Conservation (phyloP, 2,888 invertebrate genomes). For the Thysanoteuthis rhombus region DNA sequence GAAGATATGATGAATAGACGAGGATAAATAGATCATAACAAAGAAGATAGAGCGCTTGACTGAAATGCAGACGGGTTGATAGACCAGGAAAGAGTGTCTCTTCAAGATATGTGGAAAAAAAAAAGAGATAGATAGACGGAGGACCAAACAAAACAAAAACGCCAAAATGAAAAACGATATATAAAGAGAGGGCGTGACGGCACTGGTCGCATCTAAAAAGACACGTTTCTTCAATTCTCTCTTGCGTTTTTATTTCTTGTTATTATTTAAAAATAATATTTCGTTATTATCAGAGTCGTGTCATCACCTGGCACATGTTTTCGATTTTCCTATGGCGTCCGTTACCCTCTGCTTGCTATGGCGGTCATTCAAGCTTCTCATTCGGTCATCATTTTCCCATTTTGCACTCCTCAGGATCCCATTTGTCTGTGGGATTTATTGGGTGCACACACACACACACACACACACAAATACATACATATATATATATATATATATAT, state of each 20-base stretch:
- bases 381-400: background rate
- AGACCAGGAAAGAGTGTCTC: too few relatives aligned
- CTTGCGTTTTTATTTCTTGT: background rate
- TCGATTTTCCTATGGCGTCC: constrained; percentile 12
- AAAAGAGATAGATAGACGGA: too few relatives aligned
- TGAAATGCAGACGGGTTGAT: too few relatives aligned
- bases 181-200: too few relatives aligned
- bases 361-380: background rate
- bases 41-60: too few relatives aligned
- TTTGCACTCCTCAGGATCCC: background rate
- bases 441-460: background rate
- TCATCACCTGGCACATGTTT: constrained; percentile 12
- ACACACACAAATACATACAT: background rate
- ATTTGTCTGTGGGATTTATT: background rate
- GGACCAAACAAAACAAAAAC: too few relatives aligned
- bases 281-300: background rate
- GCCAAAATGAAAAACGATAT: too few relatives aligned
- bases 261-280: background rate
- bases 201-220: too few relatives aligned
- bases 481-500: background rate
- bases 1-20: too few relatives aligned
- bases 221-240: too few relatives aligned
- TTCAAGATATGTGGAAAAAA: too few relatives aligned
- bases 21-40: too few relatives aligned
- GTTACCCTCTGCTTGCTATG: background rate